A percentile compares a stretch with the other conserved stretches of the same genome.
Conservation (phyloP, 1,140 invertebrate genomes). For the Maniola jurtina region DNA sequence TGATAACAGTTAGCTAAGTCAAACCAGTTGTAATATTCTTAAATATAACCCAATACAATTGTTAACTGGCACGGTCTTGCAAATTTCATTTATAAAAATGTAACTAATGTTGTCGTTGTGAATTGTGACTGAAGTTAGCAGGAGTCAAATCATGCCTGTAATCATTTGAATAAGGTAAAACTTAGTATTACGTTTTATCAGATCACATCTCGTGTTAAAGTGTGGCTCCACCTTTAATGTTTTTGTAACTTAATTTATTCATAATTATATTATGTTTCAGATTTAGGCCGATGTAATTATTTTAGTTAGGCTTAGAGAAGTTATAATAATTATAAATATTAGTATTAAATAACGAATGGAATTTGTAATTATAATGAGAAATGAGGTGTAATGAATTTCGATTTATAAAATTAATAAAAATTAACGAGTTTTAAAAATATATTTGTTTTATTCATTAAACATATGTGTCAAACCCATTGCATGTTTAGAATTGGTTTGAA, state of each 20-base stretch:
- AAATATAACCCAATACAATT: too few relatives aligned
- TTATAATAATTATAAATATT: constrained; percentile 70
- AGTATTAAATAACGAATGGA: constrained; percentile 66
- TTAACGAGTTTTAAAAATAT: constrained; percentile 69
- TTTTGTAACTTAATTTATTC: constrained; percentile 64
- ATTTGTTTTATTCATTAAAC: constrained; percentile 43
- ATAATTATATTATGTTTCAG: constrained; percentile 45
- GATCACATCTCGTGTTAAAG: too few relatives aligned
- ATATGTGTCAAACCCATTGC: neutral
- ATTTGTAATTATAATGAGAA: constrained; percentile 75
- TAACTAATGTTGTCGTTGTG: too few relatives aligned
- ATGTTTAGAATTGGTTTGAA: too few relatives aligned
- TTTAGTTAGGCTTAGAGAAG: constrained; percentile 64
- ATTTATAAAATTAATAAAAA: constrained; percentile 78
- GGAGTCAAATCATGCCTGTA: too few relatives aligned
- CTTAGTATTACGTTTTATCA: too few relatives aligned
- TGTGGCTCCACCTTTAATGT: constrained; percentile 24
- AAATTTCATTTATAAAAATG: too few relatives aligned
- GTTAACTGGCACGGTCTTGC: too few relatives aligned
- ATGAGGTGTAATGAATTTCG: constrained; percentile 75
- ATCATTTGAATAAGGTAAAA: too few relatives aligned
- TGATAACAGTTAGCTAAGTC: too few relatives aligned
- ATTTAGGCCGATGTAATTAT: constrained; percentile 68
- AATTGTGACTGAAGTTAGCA: too few relatives aligned
- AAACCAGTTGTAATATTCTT: too few relatives aligned